Evolutionary conservation across 2,888 invertebrate genomes (phyloP), one percentile per base, ranked within the genome.

Genomic region (Epinotia brunnichana): DNA sequence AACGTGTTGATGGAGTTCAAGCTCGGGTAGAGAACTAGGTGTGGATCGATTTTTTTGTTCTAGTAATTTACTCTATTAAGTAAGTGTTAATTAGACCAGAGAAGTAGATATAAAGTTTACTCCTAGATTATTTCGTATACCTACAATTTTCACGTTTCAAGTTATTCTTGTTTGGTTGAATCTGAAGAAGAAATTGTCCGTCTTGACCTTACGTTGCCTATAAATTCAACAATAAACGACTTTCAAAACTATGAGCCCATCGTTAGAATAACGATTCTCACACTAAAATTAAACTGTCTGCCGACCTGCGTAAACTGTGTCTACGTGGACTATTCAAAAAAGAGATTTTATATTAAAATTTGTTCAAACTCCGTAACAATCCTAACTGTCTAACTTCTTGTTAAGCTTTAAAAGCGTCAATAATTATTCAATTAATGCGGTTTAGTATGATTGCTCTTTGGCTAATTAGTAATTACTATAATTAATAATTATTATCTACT

Each of bases 391-490:
- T 70, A 11, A 70, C 48, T 63, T 61, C 44, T 59, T 44, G 35
- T 48, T 61, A 44, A 67, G 29, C n/a, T 61, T 0, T n/a, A 1
- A 24, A 57, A 68, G 29, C 67, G 21, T 73, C 63, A 51, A 69
- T 69, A 73, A 69, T 69, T 56, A 73, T 63, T 11, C 15, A 24
- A 53, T 53, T 53, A 63, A 59, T 69, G 63, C 41, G 59, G 63
- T 69, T 59, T 41, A 51, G 63, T 24, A 29, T 35, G 56, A 48
- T 56, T 62, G 62, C 61, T 57, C 57, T 63, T 21, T 62, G 15
- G 51, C 44, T 63, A 60, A 62, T 62, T 62, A 60, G 44, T 48
- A 29, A 7, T 17, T 24, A 24, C 21, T 24, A 24, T 24, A 24
- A 24, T 24, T 24, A 24, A 29, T 57, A 57, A 71, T 71, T 66